Evolutionary conservation across 2,888 invertebrate genomes (phyloP).

Genomic region (Notocelia uddmanniana): DNA sequence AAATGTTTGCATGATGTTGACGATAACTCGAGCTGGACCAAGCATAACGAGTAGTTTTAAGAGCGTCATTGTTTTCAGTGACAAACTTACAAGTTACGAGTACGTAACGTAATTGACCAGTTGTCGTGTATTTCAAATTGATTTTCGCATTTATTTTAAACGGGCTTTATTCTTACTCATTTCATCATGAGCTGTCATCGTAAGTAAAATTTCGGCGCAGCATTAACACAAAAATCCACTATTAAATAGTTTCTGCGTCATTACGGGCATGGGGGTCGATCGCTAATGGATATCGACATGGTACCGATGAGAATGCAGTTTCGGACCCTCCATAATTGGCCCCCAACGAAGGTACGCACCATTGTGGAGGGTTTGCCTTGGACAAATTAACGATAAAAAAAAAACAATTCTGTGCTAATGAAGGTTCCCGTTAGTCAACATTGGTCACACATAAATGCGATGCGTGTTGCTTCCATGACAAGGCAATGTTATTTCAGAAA

Average conservation of each 20-base stretch:
- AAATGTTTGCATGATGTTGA: too few species aligned
- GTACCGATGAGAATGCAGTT: slow-evolving; percentile 68
- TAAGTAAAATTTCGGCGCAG: not conserved
- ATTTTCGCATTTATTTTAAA: not conserved
- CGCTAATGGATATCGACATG: slow-evolving; percentile 68
- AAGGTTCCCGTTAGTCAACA: slow-evolving; percentile 25
- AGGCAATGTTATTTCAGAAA: not conserved
- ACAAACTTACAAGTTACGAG: too few species aligned
- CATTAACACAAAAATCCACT: slow-evolving; percentile 53
- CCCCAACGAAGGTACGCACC: slow-evolving; percentile 43
- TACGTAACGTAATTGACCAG: too few species aligned
- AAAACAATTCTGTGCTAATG: slow-evolving; percentile 22
- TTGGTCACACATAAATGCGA: slow-evolving; percentile 21
- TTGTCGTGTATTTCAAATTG: too few species aligned
- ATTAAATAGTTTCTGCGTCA: slow-evolving; percentile 58
- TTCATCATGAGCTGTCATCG: not conserved
- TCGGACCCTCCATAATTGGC: slow-evolving; percentile 55
- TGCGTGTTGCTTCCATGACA: slow-evolving; percentile 2
- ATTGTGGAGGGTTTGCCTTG: slow-evolving; percentile 15
- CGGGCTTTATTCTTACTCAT: not conserved
- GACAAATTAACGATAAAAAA: slow-evolving; percentile 33
- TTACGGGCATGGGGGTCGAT: slow-evolving; percentile 50
- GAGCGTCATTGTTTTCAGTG: too few species aligned
- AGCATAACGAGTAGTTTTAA: too few species aligned
- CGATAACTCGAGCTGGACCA: too few species aligned